Evolutionary conservation across 64 coral and sea anemone genomes (phyloP).

Genomic region (Stylophora pistillata): DNA sequence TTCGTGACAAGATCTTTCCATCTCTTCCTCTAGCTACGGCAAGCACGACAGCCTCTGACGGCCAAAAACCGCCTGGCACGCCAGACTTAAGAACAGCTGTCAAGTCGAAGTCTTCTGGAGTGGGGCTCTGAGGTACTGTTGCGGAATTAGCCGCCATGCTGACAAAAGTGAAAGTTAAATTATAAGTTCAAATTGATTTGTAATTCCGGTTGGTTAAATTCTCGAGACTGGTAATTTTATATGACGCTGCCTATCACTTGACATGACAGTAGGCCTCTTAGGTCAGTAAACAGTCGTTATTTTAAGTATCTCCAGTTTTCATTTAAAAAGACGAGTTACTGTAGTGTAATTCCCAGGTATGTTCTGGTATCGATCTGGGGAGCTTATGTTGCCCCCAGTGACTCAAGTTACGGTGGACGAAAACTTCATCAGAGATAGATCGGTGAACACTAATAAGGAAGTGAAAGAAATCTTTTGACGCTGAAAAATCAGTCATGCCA

Average conservation of each 20-base stretch:
- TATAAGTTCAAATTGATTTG: neutral
- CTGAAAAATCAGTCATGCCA: too few relatives aligned
- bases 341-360: too few relatives aligned
- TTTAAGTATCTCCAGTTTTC: neutral
- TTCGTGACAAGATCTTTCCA: slow-evolving; percentile 17
- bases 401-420: too few relatives aligned
- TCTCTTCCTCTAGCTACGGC: slow-evolving; percentile 28
- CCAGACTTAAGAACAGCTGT: slow-evolving; percentile 24
- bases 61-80: slow-evolving; percentile 54
- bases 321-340: neutral
- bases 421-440: too few relatives aligned
- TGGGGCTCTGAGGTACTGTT: neutral
- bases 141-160: neutral
- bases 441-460: too few relatives aligned
- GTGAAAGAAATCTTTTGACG: too few relatives aligned
- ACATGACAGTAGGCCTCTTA: neutral
- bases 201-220: neutral
- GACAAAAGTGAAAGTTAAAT: neutral
- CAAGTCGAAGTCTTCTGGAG: slow-evolving; percentile 37
- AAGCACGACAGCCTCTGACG: neutral
- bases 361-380: too few relatives aligned
- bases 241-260: neutral
- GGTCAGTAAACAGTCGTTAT: neutral
- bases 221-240: too few relatives aligned
- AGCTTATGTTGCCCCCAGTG: too few relatives aligned